A percentile compares a stretch with the other conserved stretches of the same genome.
These are phyloP conservation scores for Lathamus discolor DNA, from an alignment of 2,113 vertebrate genomes.

Conservation along the genomic window DNA sequence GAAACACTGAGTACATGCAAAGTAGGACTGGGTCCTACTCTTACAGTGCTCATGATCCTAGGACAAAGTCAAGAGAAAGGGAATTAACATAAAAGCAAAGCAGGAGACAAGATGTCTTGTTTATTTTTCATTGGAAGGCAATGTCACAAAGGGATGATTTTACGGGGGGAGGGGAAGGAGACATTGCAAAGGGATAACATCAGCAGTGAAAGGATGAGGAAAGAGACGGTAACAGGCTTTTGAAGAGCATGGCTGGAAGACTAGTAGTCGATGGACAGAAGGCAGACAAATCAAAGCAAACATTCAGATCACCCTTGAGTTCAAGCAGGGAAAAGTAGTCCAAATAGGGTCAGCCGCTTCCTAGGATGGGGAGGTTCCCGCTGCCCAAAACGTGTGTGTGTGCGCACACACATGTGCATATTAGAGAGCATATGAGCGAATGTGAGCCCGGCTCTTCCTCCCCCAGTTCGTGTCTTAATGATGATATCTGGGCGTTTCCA, in stretches of 20 bases:
- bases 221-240: neutral
- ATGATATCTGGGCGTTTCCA: constrained; percentile 56
- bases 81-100: constrained; percentile 62
- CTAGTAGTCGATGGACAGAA: neutral
- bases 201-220: neutral
- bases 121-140: neutral
- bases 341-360: neutral
- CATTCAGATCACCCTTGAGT: neutral
- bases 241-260: neutral
- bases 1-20: neutral
- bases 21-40: rapidly evolving
- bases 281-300: neutral
- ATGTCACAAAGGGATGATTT: neutral
- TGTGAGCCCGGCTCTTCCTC: neutral
- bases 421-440: neutral
- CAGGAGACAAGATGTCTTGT: neutral
- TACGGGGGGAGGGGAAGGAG: neutral
- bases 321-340: neutral
- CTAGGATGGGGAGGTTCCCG: neutral
- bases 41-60: neutral
- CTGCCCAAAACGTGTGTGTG: neutral
- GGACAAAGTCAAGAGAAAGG: constrained; percentile 43
- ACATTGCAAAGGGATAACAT: neutral
- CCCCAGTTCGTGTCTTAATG: constrained; percentile 23
- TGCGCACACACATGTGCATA: neutral